Evolutionary conservation across 2,797 vertebrate genomes (phyloP), one percentile per base, ranked within the genome.

Genomic region (Argya squamiceps): DNA sequence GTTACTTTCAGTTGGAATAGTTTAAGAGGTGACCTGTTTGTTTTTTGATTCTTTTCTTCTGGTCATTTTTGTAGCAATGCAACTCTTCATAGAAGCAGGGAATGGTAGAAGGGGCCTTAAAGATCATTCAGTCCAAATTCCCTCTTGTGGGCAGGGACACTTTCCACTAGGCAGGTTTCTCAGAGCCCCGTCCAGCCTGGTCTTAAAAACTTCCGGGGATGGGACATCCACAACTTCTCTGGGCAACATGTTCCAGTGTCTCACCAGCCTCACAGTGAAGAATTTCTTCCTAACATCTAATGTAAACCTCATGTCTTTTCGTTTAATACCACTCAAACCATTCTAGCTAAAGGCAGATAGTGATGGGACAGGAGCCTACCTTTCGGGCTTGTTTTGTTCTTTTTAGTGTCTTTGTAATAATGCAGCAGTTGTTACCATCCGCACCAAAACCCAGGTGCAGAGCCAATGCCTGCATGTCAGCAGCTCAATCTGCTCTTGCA

Each of bases 401-500:
- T 39, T 20, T 59, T 2, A 0, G 4, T 32, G 53, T 37, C 23
- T 49, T 26, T 87, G 41, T 19, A 64, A 19, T 53, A 60, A 13
- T 16, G 3, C 50, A 47, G 12, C 7, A 7, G 20, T 64, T 43
- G 23, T 19, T 29, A 11, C 0, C 0, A 14, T n/a, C 44, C 0
- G 0, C 9, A 12, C n/a, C 60, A 76, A 59, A 79, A 29, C 4
- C 2, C 43, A n/a, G 43, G 34, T 53, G 59, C 80, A 44, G 26
- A 49, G 41, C 26, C 41, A 63, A 1, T 0, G 2, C 36, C 32
- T 36, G 9, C 11, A 3, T 9, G 12, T 36, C 70, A 79, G 58
- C 32, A 44, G 9, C 36, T 75, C 39, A 15, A 10, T 36, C 59
- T 30, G 34, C 41, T 79, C 71, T 47, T 63, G 53, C 53, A 64